Base-by-base conservation (phyloP, 2,888 invertebrate genomes). In the Drosophila percnosoma region DNA sequence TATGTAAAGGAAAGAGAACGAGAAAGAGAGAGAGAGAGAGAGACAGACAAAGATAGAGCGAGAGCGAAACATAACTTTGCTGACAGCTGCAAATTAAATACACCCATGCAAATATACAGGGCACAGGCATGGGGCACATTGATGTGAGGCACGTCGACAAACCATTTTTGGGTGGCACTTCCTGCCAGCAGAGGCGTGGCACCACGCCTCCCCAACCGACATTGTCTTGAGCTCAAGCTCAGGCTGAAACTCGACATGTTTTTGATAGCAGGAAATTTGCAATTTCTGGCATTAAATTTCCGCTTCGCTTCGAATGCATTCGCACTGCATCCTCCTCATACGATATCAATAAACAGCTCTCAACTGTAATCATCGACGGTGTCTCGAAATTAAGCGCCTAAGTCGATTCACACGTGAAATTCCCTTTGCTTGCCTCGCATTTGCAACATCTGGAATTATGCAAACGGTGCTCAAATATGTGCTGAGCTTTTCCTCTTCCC, bases 271-370 rank as follows among this genome's bases (percentile, higher is more conserved):
- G 83, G 83, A 84, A 84, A 84, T 84, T 84, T 84, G 83, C 83
- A 84, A 84, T 84, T 84, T 87, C 87, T 83, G 83, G 82, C 80
- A 84, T 83, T 83, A 82, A 87, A 84, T 87, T 84, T 87, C 87
- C 84, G 87, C 66, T 52, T 31, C 54, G 64, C 78, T n/a, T n/a
- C n/a, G 64, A 42, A 67, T 36, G 51, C 71, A 40, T 36, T 49
- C 31, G 38, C 29, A 40, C 21, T 53, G 52, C 54, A 49, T 53
- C 45, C 69, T 21, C 18, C 51, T 49, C 42, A 5, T 11, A 21
- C 11, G 61, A 55, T 63, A 61, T 65, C 62, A n/a, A 38, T 51
- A 68, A 63, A 29, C 61, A 64, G 54, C 48, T 42, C 36, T 18
- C 54, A 67, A 53, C 68, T 66, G 79, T 83, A 86, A 83, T 86